A percentile compares a stretch with the other conserved stretches of the same genome.
phyloP scores from a whole-genome alignment of 2,797 vertebrate species.

The Pangasius mekongensis region DNA sequence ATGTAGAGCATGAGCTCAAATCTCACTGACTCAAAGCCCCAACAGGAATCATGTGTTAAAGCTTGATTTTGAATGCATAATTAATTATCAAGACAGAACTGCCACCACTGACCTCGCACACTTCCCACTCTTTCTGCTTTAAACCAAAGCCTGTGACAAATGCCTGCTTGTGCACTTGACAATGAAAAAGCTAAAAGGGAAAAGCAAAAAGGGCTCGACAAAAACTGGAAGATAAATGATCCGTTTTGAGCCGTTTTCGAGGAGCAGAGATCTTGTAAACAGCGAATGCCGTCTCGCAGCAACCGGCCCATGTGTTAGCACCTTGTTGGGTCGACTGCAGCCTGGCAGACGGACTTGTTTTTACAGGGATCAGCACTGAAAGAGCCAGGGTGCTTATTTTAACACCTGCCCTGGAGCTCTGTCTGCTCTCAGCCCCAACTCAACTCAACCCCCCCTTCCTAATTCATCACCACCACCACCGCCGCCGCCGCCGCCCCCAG shows the following conservation, averaged over 20 bases:
- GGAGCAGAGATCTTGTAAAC: constrained; percentile 81
- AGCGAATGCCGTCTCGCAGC: constrained; percentile 82
- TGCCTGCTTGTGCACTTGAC: constrained; percentile 37
- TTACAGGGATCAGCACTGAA: constrained; percentile 78
- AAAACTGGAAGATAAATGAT: constrained; percentile 72
- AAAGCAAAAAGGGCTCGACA: constrained; percentile 14
- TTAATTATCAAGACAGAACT: constrained; percentile 36
- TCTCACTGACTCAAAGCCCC: constrained; percentile 30
- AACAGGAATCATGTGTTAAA: constrained; percentile 16
- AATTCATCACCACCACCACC: constrained; percentile 24
- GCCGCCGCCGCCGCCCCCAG: constrained; percentile 68
- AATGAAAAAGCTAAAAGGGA: constrained; percentile 55
- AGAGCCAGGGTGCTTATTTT: constrained; percentile 80
- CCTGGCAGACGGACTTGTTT: constrained; percentile 80
- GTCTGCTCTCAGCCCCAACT: constrained; percentile 74
- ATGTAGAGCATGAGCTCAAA: constrained; percentile 39
- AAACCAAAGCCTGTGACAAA: constrained; percentile 39
- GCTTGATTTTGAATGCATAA: constrained; percentile 49
- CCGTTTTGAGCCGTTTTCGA: constrained; percentile 78
- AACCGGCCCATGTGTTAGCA: constrained; percentile 71
- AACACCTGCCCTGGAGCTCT: constrained; percentile 81
- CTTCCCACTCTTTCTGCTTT: constrained; percentile 44
- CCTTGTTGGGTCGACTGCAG: constrained; percentile 74
- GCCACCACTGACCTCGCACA: constrained; percentile 44
- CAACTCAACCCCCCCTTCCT: constrained; percentile 49